phyloP scores from a whole-genome alignment of 2,113 vertebrate species.

The Mus pahari region DNA sequence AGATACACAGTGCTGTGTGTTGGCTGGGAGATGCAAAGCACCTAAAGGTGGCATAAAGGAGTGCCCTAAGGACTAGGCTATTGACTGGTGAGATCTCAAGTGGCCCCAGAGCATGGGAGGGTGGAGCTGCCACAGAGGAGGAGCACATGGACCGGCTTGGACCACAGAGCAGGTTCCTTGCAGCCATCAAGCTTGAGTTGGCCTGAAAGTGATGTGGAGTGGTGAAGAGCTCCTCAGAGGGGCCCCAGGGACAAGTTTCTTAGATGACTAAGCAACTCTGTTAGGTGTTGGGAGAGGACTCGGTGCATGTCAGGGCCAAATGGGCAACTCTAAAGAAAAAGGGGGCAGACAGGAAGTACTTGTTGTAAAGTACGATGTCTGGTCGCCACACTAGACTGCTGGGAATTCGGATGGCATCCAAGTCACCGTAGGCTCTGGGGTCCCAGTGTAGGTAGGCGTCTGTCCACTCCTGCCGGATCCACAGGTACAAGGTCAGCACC shows the following conservation, averaged over 20 bases:
- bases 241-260: not conserved
- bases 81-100: not conserved
- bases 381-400: slow-evolving; percentile 95
- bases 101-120: not conserved
- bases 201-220: not conserved
- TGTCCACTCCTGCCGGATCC: slow-evolving; percentile 95
- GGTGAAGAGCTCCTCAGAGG: not conserved
- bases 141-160: not conserved
- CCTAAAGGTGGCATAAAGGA: not conserved
- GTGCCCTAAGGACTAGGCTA: not conserved
- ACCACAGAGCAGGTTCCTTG: not conserved
- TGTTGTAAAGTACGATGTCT: slow-evolving; percentile 96
- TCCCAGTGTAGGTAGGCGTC: slow-evolving; percentile 92
- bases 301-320: not conserved
- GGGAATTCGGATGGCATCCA: slow-evolving; percentile 94
- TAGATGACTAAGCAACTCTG: not conserved
- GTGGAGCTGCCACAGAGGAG: not conserved
- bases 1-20: not conserved
- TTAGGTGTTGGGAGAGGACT: not conserved
- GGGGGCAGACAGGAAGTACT: slow-evolving; percentile 83
- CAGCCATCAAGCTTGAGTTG: not conserved
- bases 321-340: not conserved
- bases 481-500: slow-evolving; percentile 91
- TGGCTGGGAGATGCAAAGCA: not conserved
- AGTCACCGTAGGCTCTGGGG: slow-evolving; percentile 91